These are phyloP conservation scores for Sebastes taczanowskii DNA, from an alignment of 2,797 vertebrate species.

Conservation along the genomic window DNA sequence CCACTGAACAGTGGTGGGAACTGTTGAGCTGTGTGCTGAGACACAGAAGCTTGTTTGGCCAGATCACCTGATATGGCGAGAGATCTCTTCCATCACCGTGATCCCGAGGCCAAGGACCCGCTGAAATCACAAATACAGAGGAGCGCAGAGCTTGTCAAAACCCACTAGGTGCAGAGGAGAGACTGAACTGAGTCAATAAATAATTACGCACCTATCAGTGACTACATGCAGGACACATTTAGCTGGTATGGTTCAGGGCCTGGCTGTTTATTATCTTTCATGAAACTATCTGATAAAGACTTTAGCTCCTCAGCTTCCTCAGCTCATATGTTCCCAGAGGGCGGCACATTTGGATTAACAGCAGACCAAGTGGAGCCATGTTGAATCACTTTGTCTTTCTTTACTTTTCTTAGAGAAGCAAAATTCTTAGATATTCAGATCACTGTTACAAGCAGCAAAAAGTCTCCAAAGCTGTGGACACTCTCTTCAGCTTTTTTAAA, in stretches of 20 bases:
- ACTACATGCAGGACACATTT: constrained; percentile 59
- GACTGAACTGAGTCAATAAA: constrained; percentile 73
- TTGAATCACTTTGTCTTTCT: constrained; percentile 62
- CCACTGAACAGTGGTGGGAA: constrained; percentile 75
- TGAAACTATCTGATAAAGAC: constrained; percentile 83
- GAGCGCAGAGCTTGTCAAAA: constrained; percentile 71
- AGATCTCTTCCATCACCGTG: constrained; percentile 80
- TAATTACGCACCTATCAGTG: constrained; percentile 72
- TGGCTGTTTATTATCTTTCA: constrained; percentile 84
- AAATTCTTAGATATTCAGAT: constrained; percentile 65
- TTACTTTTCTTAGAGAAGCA: constrained; percentile 75
- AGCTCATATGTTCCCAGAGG: constrained; percentile 81
- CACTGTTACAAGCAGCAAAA: constrained; percentile 27
- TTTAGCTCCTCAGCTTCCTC: constrained; percentile 68
- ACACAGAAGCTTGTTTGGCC: constrained; percentile 89
- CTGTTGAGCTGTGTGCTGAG: constrained; percentile 77
- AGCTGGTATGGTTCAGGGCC: constrained; percentile 60
- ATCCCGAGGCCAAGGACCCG: constrained; percentile 83
- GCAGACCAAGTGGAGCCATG: constrained; percentile 87
- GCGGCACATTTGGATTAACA: constrained; percentile 80
- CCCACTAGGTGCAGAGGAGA: constrained; percentile 65
- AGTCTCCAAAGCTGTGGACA: not conserved
- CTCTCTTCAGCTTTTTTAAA: not conserved
- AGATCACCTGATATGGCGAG: constrained; percentile 86
- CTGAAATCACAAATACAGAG: constrained; percentile 83